These are phyloP conservation scores for Scortum barcoo DNA, from an alignment of 2,113 vertebrate species.

Conservation along the genomic window DNA sequence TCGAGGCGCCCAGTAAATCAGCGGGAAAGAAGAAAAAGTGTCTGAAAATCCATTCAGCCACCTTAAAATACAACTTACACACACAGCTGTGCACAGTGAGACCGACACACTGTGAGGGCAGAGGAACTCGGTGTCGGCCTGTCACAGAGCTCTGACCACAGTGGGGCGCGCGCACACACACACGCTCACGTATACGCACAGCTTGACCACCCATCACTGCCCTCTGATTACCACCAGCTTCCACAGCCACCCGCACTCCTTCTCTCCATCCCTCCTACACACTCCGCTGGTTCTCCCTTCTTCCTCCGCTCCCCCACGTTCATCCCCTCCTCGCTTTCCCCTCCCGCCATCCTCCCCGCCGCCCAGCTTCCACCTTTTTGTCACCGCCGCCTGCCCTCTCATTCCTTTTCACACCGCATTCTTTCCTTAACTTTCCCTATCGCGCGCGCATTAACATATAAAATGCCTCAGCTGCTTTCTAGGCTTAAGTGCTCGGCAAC, in stretches of 20 bases:
- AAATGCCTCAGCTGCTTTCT: conserved; percentile 55
- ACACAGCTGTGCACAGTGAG: conserved; percentile 69
- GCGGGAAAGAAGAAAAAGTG: conserved; percentile 57
- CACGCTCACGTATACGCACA: conserved; percentile 49
- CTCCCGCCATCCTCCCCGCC: conserved; percentile 11
- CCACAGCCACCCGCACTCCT: conserved; percentile 68
- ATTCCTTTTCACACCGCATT: conserved; percentile 52
- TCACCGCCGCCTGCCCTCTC: conserved; percentile 31
- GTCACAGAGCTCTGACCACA: conserved; percentile 72
- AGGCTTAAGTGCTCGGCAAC: conserved; percentile 56
- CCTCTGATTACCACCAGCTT: conserved; percentile 78
- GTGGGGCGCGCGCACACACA: conserved; percentile 50
- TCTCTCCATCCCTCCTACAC: conserved; percentile 72
- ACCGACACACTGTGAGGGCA: conserved; percentile 61
- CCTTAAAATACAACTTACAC: conserved; percentile 67
- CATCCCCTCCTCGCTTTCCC: conserved; percentile 32
- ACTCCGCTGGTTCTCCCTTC: conserved; percentile 68
- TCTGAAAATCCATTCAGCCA: conserved; percentile 70
- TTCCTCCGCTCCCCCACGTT: conserved; percentile 39
- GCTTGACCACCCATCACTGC: conserved; percentile 79
- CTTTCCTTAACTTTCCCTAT: conserved; percentile 52
- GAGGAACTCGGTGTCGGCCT: conserved; percentile 60
- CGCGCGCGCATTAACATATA: conserved; percentile 70
- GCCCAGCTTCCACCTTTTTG: conserved; percentile 45
- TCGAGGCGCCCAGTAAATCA: conserved; percentile 40